Conservation (phyloP, 2,797 vertebrate genomes). For the Florisuga fusca region DNA sequence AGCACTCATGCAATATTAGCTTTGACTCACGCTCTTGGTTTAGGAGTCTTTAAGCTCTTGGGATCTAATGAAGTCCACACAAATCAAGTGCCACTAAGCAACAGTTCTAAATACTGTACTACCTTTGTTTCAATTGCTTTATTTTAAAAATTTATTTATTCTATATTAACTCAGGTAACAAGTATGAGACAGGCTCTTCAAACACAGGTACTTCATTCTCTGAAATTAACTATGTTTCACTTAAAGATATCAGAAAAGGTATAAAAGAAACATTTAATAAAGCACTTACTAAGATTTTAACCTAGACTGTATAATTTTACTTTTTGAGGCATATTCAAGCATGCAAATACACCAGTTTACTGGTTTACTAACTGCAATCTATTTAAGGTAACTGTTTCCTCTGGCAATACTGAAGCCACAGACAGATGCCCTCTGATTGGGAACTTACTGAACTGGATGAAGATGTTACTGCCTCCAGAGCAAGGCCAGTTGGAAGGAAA, state of each 20-base stretch:
- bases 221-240: neutral
- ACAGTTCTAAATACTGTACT: neutral
- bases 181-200: neutral
- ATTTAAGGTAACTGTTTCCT: neutral
- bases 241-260: neutral
- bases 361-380: neutral
- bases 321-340: neutral
- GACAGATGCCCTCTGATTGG: neutral
- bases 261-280: neutral
- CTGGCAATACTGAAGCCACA: neutral
- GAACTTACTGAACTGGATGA: neutral
- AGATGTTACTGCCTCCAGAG: neutral
- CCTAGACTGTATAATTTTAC: neutral
- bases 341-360: neutral
- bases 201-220: rapidly evolving
- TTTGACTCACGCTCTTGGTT: neutral
- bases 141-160: neutral
- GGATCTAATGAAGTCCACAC: neutral
- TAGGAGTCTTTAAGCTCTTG: neutral
- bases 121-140: neutral
- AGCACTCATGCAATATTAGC: neutral
- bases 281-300: neutral
- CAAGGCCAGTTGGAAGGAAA: neutral
- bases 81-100: neutral
- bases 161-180: neutral